Evolutionary conservation across 2,113 vertebrate species (phyloP).

Genomic region (Strix aluco): DNA sequence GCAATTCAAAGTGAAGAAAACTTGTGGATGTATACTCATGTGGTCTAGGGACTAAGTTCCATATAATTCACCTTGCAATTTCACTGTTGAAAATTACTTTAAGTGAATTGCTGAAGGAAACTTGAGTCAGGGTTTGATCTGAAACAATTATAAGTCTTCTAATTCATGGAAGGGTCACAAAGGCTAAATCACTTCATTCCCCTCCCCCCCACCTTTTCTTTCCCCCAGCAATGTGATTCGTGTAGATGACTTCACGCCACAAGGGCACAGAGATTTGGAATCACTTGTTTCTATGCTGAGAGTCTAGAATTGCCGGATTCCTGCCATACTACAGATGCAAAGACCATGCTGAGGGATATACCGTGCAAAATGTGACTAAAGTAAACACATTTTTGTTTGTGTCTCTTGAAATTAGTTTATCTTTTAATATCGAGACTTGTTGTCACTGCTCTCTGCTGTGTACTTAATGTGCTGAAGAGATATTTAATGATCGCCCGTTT

Average conservation of each 20-base stretch:
- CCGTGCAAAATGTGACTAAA: not conserved
- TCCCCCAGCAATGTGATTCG: not conserved
- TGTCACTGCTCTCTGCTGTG: not conserved
- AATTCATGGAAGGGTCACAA: not conserved
- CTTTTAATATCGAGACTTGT: not conserved
- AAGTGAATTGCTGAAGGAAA: not conserved
- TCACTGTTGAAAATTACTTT: not conserved
- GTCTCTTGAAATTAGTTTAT: not conserved
- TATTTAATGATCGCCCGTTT: not conserved
- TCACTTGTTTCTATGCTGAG: not conserved
- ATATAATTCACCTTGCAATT: not conserved
- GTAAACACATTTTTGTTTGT: not conserved
- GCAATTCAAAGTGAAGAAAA: not conserved
- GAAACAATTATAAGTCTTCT: not conserved
- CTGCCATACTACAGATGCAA: not conserved
- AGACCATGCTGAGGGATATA: not conserved
- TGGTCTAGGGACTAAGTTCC: not conserved
- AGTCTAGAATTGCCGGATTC: not conserved
- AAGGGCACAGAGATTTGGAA: not conserved
- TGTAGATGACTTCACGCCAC: not conserved
- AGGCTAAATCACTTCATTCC: not conserved
- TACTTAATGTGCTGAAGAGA: not conserved
- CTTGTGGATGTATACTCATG: not conserved
- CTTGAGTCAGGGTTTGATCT: not conserved
- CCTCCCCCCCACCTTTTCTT: fast-evolving